Evolutionary conservation across 2,113 vertebrate genomes (phyloP).

Genomic region (Forbesichthys papilliferus): DNA sequence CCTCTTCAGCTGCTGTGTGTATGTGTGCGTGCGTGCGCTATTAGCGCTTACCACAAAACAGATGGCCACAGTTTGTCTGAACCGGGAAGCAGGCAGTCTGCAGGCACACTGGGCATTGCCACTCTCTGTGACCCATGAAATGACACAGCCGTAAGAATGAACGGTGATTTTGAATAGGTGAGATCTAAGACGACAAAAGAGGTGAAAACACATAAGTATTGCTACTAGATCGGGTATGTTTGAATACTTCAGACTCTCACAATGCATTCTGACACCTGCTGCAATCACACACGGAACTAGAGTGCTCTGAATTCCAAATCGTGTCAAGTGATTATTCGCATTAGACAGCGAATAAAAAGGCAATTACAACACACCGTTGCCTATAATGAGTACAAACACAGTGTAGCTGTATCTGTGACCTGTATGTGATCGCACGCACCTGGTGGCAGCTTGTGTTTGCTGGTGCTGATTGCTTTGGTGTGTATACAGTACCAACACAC

Average conservation of each 20-base stretch:
- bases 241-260: too few relatives aligned
- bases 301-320: slow-evolving; percentile 1
- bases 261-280: background rate
- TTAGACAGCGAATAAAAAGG: background rate
- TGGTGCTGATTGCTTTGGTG: slow-evolving; percentile 8
- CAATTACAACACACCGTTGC: too few relatives aligned
- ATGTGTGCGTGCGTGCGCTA: slow-evolving; percentile 17
- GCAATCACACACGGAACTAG: background rate
- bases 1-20: background rate
- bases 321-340: background rate
- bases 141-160: background rate
- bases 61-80: slow-evolving; percentile 84
- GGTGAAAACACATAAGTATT: background rate
- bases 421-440: slow-evolving; percentile 40
- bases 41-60: slow-evolving; percentile 78
- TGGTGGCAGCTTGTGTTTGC: slow-evolving; percentile 27
- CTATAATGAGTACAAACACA: too few relatives aligned
- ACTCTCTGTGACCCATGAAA: background rate
- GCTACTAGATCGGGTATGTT: background rate
- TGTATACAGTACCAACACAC: background rate
- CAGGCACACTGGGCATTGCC: slow-evolving; percentile 82
- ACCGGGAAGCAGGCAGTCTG: slow-evolving; percentile 77
- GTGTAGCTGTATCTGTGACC: too few relatives aligned
- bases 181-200: background rate
- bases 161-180: background rate